Evolutionary conservation across 2,888 invertebrate species (phyloP).

Genomic region (Adineta ricciae): DNA sequence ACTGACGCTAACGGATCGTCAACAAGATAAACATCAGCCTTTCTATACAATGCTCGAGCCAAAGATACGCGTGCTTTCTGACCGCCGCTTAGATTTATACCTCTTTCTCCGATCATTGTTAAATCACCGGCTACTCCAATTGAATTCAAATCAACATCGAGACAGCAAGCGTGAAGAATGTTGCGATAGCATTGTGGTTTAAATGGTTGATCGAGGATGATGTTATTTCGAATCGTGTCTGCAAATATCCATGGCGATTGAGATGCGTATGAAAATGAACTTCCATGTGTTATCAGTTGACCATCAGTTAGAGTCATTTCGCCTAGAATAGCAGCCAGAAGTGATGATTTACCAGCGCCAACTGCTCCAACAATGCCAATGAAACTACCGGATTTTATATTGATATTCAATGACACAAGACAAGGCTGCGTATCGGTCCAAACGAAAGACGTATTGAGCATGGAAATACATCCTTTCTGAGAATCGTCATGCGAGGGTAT

Average conservation of each 20-base stretch:
- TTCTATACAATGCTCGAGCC: too few relatives aligned
- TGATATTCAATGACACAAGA: too few relatives aligned
- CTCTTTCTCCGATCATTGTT: constrained; percentile 57
- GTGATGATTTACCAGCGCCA: constrained; percentile 58
- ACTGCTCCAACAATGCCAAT: constrained; percentile 50
- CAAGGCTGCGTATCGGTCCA: too few relatives aligned
- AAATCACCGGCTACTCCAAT: constrained; percentile 54
- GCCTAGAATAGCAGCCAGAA: constrained; percentile 72
- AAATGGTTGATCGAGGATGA: too few relatives aligned
- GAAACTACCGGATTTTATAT: too few relatives aligned
- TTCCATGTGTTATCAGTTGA: constrained; percentile 37
- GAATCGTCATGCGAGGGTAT: too few relatives aligned
- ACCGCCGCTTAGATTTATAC: constrained; percentile 52
- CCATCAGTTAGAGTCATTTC: constrained; percentile 63
- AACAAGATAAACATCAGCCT: too few relatives aligned
- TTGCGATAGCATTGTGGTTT: too few relatives aligned
- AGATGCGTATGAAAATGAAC: constrained; percentile 44
- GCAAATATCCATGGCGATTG: constrained; percentile 53
- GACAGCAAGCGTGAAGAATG: too few relatives aligned
- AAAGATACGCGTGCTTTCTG: constrained; percentile 47
- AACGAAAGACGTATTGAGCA: too few relatives aligned
- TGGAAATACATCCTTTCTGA: too few relatives aligned
- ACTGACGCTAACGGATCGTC: constrained; percentile 46
- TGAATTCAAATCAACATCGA: too few relatives aligned
- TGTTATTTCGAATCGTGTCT: constrained; percentile 47